Conservation (phyloP, 1,140 invertebrate species). For the Temnothorax longispinosus region DNA sequence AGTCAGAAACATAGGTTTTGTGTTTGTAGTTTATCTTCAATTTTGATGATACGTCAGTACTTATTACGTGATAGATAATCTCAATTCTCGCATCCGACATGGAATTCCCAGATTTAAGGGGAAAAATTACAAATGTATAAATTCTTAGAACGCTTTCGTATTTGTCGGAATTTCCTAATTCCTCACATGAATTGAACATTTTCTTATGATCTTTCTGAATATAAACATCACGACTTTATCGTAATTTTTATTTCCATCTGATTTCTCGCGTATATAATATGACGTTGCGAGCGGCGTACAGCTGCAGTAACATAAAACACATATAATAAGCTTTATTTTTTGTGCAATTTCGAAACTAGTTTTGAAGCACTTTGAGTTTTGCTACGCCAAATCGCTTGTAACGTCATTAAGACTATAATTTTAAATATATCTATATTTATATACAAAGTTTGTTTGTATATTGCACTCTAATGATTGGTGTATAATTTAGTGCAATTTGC, state of each 20-base stretch:
- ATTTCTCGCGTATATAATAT: background rate
- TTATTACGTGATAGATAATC: background rate
- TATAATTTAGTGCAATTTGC: too few species aligned
- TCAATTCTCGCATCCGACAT: background rate
- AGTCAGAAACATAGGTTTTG: too few species aligned
- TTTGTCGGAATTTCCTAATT: background rate
- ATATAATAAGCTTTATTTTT: too few species aligned
- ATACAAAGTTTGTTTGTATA: too few species aligned
- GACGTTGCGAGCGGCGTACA: background rate
- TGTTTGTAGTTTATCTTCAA: too few species aligned
- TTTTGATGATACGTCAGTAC: too few species aligned
- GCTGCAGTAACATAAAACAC: background rate
- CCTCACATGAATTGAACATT: background rate
- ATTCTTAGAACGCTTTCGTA: slow-evolving; percentile 8
- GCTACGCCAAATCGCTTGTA: background rate
- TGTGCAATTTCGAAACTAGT: too few species aligned
- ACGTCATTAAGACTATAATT: background rate
- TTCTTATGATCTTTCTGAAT: background rate
- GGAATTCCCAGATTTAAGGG: background rate
- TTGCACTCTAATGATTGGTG: too few species aligned
- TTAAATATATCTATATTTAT: background rate
- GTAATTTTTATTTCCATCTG: slow-evolving; percentile 1
- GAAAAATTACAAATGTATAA: background rate
- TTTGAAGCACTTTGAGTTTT: too few species aligned
- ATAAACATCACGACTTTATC: background rate